phyloP scores from a whole-genome alignment of 2,113 vertebrate species.

The Solenodon paradoxus region DNA sequence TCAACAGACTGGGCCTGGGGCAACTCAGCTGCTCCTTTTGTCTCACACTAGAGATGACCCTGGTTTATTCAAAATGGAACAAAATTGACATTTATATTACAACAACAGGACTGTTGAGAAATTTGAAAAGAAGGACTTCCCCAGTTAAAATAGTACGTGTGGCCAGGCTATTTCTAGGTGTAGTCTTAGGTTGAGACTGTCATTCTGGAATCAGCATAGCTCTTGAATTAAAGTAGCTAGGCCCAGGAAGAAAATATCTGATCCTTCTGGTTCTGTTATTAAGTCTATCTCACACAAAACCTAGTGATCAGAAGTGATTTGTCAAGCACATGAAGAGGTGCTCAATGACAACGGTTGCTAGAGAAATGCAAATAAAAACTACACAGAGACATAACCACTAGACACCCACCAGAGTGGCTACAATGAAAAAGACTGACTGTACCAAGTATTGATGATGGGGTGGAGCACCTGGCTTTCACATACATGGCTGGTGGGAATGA shows the following conservation, averaged over 20 bases:
- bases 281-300: not conserved
- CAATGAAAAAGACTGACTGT: not conserved
- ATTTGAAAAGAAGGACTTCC: too few species aligned
- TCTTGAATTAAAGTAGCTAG: conserved; percentile 25
- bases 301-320: not conserved
- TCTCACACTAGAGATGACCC: too few species aligned
- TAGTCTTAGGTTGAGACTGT: not conserved
- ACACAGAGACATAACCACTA: not conserved
- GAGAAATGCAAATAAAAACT: not conserved
- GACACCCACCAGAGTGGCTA: not conserved
- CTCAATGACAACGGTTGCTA: not conserved
- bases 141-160: too few species aligned
- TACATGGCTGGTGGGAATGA: not conserved
- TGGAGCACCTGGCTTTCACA: not conserved
- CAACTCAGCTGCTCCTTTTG: too few species aligned
- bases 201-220: not conserved
- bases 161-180: too few species aligned
- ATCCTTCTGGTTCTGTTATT: not conserved
- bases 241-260: not conserved
- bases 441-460: not conserved
- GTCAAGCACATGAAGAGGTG: not conserved
- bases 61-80: too few species aligned
- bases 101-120: too few species aligned
- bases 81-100: too few species aligned
- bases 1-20: too few species aligned